Conservation (phyloP, 1,140 invertebrate species). For the Drosophila persimilis region DNA sequence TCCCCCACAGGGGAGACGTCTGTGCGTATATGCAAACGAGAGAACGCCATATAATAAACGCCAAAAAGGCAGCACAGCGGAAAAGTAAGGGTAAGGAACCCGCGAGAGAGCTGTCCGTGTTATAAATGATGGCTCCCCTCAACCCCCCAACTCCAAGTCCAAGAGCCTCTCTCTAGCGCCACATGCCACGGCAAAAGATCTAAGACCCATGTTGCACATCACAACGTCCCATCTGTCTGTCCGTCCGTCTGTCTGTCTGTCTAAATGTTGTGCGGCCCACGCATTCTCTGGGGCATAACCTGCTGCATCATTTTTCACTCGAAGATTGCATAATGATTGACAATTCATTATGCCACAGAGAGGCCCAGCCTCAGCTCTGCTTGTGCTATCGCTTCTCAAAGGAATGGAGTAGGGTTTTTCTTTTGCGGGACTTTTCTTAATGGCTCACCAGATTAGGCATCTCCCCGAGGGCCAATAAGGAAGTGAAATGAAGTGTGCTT, state of each 20-base stretch:
- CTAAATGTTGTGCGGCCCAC: conserved; percentile 67
- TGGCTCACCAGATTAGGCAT: conserved; percentile 63
- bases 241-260: conserved; percentile 51
- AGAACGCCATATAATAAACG: conserved; percentile 47
- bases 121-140: conserved; percentile 64
- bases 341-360: conserved; percentile 70
- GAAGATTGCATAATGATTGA: conserved; percentile 80
- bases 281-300: conserved; percentile 53
- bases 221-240: conserved; percentile 39
- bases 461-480: conserved; percentile 52
- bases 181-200: conserved; percentile 76
- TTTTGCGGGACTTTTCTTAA: conserved; percentile 37
- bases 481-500: conserved; percentile 45
- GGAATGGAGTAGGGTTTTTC: conserved; percentile 6
- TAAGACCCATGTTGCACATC: conserved; percentile 51
- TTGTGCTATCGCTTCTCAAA: conserved; percentile 17
- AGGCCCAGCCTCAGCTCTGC: conserved; percentile 4
- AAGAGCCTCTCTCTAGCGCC: conserved; percentile 61
- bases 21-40: conserved; percentile 35
- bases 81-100: conserved; percentile 26
- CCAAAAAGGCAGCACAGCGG: conserved; percentile 23
- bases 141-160: conserved; percentile 7
- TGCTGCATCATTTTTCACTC: conserved; percentile 77
- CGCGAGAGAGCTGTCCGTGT: conserved; percentile 43
- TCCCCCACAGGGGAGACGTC: neutral